Base-by-base conservation (phyloP, 2,113 vertebrate species). In the Rhynchomys soricoides region DNA sequence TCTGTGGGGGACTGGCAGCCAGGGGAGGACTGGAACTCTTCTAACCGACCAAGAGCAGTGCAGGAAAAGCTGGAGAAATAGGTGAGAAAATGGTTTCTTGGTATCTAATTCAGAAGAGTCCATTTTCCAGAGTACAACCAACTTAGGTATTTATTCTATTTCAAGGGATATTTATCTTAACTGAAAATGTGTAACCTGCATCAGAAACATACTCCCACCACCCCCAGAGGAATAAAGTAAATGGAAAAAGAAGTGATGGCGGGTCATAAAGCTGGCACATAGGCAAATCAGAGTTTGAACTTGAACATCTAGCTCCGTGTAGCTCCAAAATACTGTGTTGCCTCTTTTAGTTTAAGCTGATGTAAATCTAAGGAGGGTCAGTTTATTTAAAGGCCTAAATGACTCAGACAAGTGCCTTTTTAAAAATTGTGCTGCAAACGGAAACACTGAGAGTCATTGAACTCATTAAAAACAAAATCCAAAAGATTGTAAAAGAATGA, bases 81-180 rank as follows among this genome's bases (percentile, higher is more conserved):
- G 50, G 78, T 93, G 43, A 83, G 45, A 91, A 96, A 40, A 55
- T 52, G 37, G 3, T 91, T 92, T 95, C 11, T 92, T 88, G n/a
- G 40, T 79, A 45, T 95, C 37, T 95, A 86, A 94, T 95, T 96
- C 59, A 86, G 66, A 89, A 59, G 95, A 83, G 86, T 82, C 43
- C 75, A 66, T 50, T 94, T 59, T 91, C 71, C n/a, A 97, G 45
- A 52, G 24, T 71, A 94, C 87, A 92, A 87, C 70, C 57, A 71
- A 57, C 45, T 87, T 87, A 70, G 70, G 64, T 87, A 71, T 90
- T 52, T 86, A 74, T 95, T 96, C 43, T 12, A 57, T 91, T 91
- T 97, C 43, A 94, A 94, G 62, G 26, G 62, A 50, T 90, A 71
- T 82, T 97, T 86, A 22, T 95, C 17, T 73, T 71, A 79, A 57